Conservation (phyloP, 2,888 invertebrate species). For the Stramonita haemastoma region DNA sequence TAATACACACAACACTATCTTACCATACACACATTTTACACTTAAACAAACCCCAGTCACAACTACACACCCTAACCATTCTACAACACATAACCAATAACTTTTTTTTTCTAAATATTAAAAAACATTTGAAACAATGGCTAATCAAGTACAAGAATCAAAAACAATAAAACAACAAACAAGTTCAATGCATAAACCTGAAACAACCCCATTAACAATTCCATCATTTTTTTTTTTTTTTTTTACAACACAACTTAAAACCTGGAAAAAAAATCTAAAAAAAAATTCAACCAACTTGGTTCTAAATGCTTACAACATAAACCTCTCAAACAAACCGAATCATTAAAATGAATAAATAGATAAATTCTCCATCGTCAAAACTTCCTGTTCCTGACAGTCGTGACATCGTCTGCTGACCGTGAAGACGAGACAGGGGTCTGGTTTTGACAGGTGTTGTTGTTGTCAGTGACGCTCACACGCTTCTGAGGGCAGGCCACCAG, state of each 20-base stretch:
- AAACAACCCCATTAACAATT: neutral
- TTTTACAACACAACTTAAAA: too few species aligned
- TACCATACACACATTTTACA: neutral
- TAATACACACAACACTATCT: neutral
- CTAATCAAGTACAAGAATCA: too few species aligned
- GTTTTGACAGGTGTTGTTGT: constrained; percentile 26
- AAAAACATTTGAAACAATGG: too few species aligned
- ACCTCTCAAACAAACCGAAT: too few species aligned
- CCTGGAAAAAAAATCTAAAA: too few species aligned
- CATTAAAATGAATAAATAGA: neutral
- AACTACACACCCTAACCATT: neutral
- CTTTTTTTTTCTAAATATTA: too few species aligned
- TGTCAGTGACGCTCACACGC: constrained; percentile 31
- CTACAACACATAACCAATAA: too few species aligned
- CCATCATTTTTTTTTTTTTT: neutral
- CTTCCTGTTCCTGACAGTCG: neutral
- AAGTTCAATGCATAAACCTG: too few species aligned
- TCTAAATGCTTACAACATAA: too few species aligned
- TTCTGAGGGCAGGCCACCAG: constrained; percentile 49
- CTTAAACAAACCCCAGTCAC: neutral
- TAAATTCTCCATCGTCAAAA: neutral
- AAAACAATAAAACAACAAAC: too few species aligned
- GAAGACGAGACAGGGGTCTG: neutral
- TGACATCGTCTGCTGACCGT: neutral
- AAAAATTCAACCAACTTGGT: too few species aligned